Evolutionary conservation across 1,140 invertebrate species (phyloP).

Genomic region (Euwallacea fornicatus): DNA sequence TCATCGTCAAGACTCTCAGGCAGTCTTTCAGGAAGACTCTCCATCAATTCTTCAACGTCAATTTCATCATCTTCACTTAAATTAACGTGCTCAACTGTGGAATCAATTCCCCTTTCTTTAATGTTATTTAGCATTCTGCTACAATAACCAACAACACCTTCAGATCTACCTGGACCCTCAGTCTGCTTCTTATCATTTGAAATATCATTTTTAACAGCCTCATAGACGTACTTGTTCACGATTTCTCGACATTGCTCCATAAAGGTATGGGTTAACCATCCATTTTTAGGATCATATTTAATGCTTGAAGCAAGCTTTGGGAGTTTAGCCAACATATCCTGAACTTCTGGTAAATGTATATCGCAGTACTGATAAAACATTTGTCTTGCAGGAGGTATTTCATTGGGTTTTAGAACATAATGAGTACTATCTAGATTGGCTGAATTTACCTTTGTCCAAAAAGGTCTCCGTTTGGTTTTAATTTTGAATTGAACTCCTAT

Average conservation of each 20-base stretch:
- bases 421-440: not conserved
- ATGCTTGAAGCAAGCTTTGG: constrained; percentile 64
- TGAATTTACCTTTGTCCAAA: not conserved
- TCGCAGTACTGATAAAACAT: constrained; percentile 83
- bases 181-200: constrained; percentile 30
- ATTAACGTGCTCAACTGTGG: constrained; percentile 28
- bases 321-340: constrained; percentile 72
- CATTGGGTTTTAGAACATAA: constrained; percentile 69
- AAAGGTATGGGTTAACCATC: constrained; percentile 73
- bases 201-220: constrained; percentile 58
- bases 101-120: constrained; percentile 39
- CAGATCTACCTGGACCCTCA: constrained; percentile 9
- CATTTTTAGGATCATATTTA: constrained; percentile 70
- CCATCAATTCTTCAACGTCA: constrained; percentile 36
- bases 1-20: constrained; percentile 42
- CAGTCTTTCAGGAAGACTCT: constrained; percentile 39
- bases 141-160: constrained; percentile 32
- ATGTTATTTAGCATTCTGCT: constrained; percentile 44
- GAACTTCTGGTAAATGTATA: constrained; percentile 80
- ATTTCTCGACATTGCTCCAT: constrained; percentile 69
- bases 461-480: constrained; percentile 56
- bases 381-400: constrained; percentile 72
- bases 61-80: constrained; percentile 35
- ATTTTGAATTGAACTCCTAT: constrained; percentile 60
- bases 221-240: constrained; percentile 63